These are phyloP conservation scores for Cephus sareptanus DNA, from an alignment of 2,888 invertebrate genomes.

Conservation along the genomic window DNA sequence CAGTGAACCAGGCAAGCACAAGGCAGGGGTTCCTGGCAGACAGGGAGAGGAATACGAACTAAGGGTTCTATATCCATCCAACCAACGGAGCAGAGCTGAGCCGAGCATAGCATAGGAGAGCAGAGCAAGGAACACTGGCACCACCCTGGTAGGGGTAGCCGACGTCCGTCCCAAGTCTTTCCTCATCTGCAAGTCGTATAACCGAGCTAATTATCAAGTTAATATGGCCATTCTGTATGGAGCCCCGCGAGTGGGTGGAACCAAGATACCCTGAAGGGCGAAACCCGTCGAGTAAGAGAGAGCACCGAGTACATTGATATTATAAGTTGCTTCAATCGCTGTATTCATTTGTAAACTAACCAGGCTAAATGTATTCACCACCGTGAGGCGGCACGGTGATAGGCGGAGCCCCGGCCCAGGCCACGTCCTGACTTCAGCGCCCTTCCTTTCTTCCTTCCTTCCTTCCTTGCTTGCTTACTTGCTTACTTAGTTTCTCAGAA, in stretches of 20 bases:
- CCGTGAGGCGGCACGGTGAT: conserved; percentile 63
- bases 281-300: conserved; percentile 57
- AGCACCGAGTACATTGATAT: conserved; percentile 73
- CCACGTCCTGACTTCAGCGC: conserved; percentile 60
- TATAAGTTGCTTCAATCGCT: conserved; percentile 79
- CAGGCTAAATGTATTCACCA: conserved; percentile 67
- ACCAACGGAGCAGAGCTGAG: conserved; percentile 55
- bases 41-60: conserved; percentile 65
- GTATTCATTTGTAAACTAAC: conserved; percentile 78
- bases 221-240: conserved; percentile 84
- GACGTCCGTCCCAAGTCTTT: conserved; percentile 67
- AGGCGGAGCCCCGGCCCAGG: conserved; percentile 63
- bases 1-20: conserved; percentile 24
- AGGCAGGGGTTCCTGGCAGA: conserved; percentile 58
- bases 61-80: conserved; percentile 63
- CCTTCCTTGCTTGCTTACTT: conserved; percentile 35
- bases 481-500: conserved; percentile 38
- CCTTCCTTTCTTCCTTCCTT: conserved; percentile 50
- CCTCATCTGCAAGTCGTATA: conserved; percentile 91
- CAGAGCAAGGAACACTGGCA: conserved; percentile 63
- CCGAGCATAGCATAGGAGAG: conserved; percentile 61
- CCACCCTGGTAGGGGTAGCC: conserved; percentile 66
- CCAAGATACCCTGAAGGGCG: conserved; percentile 52
- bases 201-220: conserved; percentile 92
- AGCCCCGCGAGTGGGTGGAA: conserved; percentile 63